Percentiles rank a stretch among this genome's conserved stretches.
These are phyloP conservation scores for Hesperia comma DNA, from an alignment of 2,888 invertebrate species.

Conservation along the genomic window DNA sequence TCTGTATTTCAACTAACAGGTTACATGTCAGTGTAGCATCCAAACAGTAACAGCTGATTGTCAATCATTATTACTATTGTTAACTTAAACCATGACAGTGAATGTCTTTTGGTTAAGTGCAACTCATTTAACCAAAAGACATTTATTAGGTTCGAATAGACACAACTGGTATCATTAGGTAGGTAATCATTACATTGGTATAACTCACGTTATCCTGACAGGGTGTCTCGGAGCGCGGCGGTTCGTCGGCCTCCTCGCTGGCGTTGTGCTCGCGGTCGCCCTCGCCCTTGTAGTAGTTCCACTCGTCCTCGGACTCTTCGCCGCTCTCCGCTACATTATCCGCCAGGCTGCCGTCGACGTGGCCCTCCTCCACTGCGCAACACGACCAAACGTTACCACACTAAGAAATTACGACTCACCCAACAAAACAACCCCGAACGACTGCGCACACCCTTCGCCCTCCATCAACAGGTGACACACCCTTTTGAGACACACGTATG, in stretches of 20 bases:
- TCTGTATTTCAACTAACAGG: too few species aligned
- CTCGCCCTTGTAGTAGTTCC: conserved; percentile 91
- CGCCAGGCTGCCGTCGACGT: conserved; percentile 81
- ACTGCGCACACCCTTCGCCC: conserved; percentile 48
- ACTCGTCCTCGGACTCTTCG: conserved; percentile 94
- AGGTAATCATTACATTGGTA: not conserved
- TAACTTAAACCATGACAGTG: too few species aligned
- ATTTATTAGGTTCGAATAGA: too few species aligned
- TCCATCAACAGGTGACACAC: conserved; percentile 80
- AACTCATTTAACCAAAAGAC: too few species aligned
- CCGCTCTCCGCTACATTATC: conserved; percentile 91
- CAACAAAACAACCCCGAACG: conserved; percentile 33
- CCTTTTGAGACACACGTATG: conserved; percentile 50
- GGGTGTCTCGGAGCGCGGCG: conserved; percentile 77
- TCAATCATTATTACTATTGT: not conserved
- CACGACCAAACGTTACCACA: conserved; percentile 56
- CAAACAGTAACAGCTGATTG: not conserved
- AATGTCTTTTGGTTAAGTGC: too few species aligned
- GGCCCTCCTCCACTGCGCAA: conserved; percentile 75
- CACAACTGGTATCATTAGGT: too few species aligned
- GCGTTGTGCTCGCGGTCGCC: conserved; percentile 85
- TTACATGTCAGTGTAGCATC: too few species aligned
- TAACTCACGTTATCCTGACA: conserved; percentile 75
- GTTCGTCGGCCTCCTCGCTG: conserved; percentile 82
- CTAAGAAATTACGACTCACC: conserved; percentile 35